Percentiles rank a stretch among this genome's conserved stretches.
Evolutionary conservation across 2,888 invertebrate genomes (phyloP).

Genomic region (Pachycephus smyrnensis): DNA sequence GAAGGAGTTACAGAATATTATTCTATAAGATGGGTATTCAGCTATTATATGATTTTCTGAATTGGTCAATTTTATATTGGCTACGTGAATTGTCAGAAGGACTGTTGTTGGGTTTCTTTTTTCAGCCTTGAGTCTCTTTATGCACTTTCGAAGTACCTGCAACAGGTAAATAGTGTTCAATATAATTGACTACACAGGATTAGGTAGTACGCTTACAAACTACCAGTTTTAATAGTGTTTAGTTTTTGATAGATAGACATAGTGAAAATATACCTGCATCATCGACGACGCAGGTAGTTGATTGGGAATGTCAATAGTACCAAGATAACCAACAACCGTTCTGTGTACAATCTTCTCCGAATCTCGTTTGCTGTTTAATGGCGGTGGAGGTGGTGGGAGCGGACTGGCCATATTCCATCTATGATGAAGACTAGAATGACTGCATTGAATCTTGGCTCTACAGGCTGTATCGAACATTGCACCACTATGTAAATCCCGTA

Average conservation of each 20-base stretch:
- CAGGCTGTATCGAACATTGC: conserved; percentile 67
- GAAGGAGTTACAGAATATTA: conserved; percentile 90
- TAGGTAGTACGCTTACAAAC: neutral
- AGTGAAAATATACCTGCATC: conserved; percentile 67
- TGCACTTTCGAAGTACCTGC: conserved; percentile 86
- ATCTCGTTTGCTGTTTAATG: conserved; percentile 57
- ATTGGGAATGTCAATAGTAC: conserved; percentile 95
- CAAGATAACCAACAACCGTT: conserved; percentile 93
- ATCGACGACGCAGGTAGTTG: conserved; percentile 82
- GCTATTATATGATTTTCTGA: conserved; percentile 84
- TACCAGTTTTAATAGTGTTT: no score
- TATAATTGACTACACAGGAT: neutral
- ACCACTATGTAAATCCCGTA: conserved; percentile 69
- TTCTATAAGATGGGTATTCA: conserved; percentile 86
- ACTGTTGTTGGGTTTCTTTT: conserved; percentile 88
- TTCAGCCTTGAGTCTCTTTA: conserved; percentile 88
- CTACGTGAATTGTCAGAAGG: conserved; percentile 85
- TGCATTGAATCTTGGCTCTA: conserved; percentile 51
- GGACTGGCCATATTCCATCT: conserved; percentile 65
- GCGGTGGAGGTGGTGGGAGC: conserved; percentile 64
- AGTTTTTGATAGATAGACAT: no score
- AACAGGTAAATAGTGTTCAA: neutral
- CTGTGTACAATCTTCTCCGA: conserved; percentile 76
- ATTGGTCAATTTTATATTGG: conserved; percentile 83
- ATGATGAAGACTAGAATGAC: conserved; percentile 53